Conservation (phyloP, 2,888 invertebrate genomes). For the Synanthedon andrenaeformis region DNA sequence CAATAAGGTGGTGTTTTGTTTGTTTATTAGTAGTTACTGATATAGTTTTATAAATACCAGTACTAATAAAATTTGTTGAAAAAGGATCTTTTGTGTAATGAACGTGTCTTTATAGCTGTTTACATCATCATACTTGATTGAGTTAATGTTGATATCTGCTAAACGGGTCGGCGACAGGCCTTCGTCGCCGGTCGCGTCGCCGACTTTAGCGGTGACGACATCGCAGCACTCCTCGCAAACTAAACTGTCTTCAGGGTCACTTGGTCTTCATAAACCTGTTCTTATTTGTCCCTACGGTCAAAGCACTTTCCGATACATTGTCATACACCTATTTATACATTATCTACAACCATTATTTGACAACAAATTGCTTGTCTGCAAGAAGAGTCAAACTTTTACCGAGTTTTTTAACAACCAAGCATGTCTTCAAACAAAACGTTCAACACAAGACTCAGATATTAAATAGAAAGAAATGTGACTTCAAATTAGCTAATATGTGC, state of each 20-base stretch:
- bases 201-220: constrained; percentile 63
- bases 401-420: too few relatives aligned
- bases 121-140: constrained; percentile 22
- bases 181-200: constrained; percentile 33
- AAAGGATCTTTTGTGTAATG: too few relatives aligned
- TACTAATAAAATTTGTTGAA: too few relatives aligned
- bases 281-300: constrained; percentile 13
- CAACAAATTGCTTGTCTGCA: too few relatives aligned
- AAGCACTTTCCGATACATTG: constrained; percentile 15
- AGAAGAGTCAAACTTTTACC: too few relatives aligned
- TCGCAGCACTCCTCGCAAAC: constrained; percentile 19
- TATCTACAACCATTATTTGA: constrained; percentile 2
- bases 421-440: too few relatives aligned
- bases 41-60: too few relatives aligned
- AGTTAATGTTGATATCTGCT: constrained; percentile 13
- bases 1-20: too few relatives aligned
- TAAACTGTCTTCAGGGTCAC: constrained; percentile 21
- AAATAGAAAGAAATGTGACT: too few relatives aligned
- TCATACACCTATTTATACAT: constrained; percentile 5
- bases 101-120: background rate
- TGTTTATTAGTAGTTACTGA: too few relatives aligned
- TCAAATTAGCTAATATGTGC: too few relatives aligned
- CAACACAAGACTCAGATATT: too few relatives aligned
- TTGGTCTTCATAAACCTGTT: constrained; percentile 12
- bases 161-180: constrained; percentile 38